These are phyloP conservation scores for Nothobranchius kuhntae DNA, from an alignment of 2,113 vertebrate genomes.

Conservation along the genomic window DNA sequence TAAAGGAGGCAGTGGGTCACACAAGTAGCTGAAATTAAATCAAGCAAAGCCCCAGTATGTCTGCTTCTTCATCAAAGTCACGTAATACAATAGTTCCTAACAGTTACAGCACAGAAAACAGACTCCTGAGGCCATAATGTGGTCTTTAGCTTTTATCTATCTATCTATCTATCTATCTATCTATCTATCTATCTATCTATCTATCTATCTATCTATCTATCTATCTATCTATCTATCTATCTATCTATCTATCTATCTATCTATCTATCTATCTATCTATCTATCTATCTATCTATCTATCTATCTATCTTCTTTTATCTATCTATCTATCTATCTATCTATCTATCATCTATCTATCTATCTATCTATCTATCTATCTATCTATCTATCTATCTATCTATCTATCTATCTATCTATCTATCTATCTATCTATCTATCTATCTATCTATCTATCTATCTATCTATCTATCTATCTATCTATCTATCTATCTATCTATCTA, in stretches of 20 bases:
- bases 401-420: not conserved
- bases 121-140: slow-evolving; percentile 61
- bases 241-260: not conserved
- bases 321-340: not conserved
- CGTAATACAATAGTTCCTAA: slow-evolving; percentile 55
- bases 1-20: slow-evolving; percentile 35
- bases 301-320: not conserved
- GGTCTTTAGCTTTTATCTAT: slow-evolving; percentile 40
- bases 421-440: not conserved
- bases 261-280: slow-evolving; percentile 2
- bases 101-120: slow-evolving; percentile 53
- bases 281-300: not conserved
- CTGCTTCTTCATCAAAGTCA: slow-evolving; percentile 65
- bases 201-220: not conserved
- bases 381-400: not conserved
- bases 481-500: no score
- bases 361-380: not conserved
- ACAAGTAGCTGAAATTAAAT: slow-evolving; percentile 57
- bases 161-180: not conserved
- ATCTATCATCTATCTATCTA: not conserved
- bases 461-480: no score
- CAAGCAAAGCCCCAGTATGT: slow-evolving; percentile 40
- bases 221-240: not conserved
- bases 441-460: no score
- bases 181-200: slow-evolving; percentile 2